Evolutionary conservation across 2,113 vertebrate species (phyloP).

Genomic region (Emydura subglobosa): DNA sequence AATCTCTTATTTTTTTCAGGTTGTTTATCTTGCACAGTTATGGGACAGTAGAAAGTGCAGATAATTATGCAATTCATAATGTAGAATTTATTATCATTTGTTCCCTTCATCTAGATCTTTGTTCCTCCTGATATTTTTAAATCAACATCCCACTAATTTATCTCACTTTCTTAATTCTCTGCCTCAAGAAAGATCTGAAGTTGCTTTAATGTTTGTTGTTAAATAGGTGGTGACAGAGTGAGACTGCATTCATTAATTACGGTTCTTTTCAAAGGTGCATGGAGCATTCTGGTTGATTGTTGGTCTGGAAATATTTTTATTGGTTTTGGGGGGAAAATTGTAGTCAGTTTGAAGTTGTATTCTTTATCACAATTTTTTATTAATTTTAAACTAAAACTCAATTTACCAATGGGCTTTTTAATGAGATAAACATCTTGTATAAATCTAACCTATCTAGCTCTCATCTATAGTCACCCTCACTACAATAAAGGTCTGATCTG

Average conservation of each 20-base stretch:
- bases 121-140: background rate
- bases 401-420: background rate
- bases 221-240: background rate
- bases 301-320: background rate
- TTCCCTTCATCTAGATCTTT: background rate
- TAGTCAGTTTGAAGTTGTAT: background rate
- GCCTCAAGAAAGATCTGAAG: fast-evolving
- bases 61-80: constrained; percentile 8
- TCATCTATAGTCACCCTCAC: background rate
- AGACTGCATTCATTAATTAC: background rate
- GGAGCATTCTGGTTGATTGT: background rate
- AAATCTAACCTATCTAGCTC: background rate
- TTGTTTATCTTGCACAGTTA: background rate
- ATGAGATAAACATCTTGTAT: background rate
- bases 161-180: background rate
- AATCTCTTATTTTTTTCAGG: too few species aligned
- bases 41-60: background rate
- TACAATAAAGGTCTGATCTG: background rate
- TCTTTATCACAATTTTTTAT: background rate
- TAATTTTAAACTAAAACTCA: background rate
- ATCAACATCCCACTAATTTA: background rate
- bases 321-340: background rate
- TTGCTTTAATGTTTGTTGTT: background rate
- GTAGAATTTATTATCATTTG: background rate
- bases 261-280: background rate